Conservation (phyloP, 1,140 invertebrate species). For the Polyergus mexicanus region DNA sequence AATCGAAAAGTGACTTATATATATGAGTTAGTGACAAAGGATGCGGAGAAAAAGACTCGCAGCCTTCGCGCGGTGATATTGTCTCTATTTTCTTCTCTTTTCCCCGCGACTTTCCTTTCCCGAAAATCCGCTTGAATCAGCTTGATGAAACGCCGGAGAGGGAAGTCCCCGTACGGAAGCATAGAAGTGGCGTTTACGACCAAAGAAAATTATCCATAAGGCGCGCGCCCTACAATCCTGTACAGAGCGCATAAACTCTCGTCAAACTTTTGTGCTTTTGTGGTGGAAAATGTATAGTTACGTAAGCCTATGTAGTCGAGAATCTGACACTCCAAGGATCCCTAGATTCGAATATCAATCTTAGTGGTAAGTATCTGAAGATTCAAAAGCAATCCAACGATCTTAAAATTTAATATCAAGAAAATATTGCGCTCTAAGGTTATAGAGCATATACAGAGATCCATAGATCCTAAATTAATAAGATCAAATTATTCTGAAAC, state of each 20-base stretch:
- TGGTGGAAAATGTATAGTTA: conserved; percentile 38
- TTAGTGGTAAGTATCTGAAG: neutral
- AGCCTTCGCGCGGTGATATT: conserved; percentile 55
- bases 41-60: conserved; percentile 58
- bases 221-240: conserved; percentile 63
- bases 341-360: neutral
- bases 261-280: conserved; percentile 54
- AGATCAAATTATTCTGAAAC: conserved; percentile 13
- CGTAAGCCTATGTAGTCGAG: conserved; percentile 24
- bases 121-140: conserved; percentile 9
- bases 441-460: neutral
- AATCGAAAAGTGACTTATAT: conserved; percentile 37
- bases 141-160: neutral
- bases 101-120: conserved; percentile 8
- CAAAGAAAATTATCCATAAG: conserved; percentile 73
- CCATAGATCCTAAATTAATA: neutral
- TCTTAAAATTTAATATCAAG: conserved; percentile 18
- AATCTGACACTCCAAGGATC: conserved; percentile 24
- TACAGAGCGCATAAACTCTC: conserved; percentile 64
- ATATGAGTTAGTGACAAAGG: conserved; percentile 60
- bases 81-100: conserved; percentile 7
- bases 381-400: neutral
- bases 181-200: conserved; percentile 72
- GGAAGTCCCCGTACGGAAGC: conserved; percentile 53
- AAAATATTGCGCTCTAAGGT: conserved; percentile 18